Evolutionary conservation across 1,140 invertebrate genomes (phyloP).

Genomic region (Linepithema humile): DNA sequence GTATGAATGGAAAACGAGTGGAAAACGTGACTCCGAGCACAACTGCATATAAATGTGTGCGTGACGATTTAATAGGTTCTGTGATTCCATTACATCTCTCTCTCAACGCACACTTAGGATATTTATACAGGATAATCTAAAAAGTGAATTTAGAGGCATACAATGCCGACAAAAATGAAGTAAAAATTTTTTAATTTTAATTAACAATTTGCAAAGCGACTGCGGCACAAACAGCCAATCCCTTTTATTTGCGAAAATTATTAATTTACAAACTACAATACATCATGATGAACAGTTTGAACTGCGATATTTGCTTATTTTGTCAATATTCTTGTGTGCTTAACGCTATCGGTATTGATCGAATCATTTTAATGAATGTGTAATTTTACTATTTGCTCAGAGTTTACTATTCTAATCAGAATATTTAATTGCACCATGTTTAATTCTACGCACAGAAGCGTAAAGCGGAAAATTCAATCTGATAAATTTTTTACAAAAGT

Average conservation of each 20-base stretch:
- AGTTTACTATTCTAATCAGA: neutral
- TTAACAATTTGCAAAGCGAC: neutral
- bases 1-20: neutral
- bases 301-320: neutral
- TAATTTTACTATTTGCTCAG: neutral
- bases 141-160: neutral
- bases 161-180: neutral
- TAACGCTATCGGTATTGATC: neutral
- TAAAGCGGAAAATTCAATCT: neutral
- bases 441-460: neutral
- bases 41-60: too few relatives aligned
- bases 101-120: neutral
- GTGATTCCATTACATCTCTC: neutral
- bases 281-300: neutral
- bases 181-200: neutral
- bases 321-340: neutral
- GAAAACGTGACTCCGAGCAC: constrained; percentile 18
- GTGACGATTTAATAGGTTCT: too few relatives aligned
- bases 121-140: neutral
- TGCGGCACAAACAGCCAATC: neutral
- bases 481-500: too few relatives aligned
- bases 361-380: neutral
- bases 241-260: neutral
- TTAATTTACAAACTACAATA: neutral
- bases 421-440: neutral